Evolutionary conservation across 2,888 invertebrate genomes (phyloP).

Genomic region (Pachycephus smyrnensis): DNA sequence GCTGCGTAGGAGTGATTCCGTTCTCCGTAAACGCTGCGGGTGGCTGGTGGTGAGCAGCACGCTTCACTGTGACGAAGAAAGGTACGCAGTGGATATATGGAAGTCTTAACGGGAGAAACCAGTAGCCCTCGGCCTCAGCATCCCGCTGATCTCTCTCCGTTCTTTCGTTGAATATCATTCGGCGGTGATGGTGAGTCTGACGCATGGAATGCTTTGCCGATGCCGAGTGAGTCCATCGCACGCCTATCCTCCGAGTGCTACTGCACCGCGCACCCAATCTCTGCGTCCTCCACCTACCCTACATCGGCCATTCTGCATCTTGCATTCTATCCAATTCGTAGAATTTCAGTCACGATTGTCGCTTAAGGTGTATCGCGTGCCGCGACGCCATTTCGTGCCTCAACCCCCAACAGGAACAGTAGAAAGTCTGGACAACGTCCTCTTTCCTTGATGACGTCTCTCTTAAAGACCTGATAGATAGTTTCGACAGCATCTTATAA

Average conservation of each 20-base stretch:
- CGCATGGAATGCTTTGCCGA: constrained; percentile 61
- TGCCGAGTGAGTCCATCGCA: constrained; percentile 34
- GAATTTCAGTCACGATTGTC: not conserved
- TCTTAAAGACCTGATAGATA: not conserved
- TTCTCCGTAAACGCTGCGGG: constrained; percentile 1
- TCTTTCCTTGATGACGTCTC: not conserved
- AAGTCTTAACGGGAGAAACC: constrained; percentile 46
- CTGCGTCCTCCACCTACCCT: not conserved
- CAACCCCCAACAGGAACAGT: not conserved
- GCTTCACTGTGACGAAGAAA: constrained; percentile 2
- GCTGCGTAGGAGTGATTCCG: not conserved
- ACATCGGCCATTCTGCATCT: not conserved
- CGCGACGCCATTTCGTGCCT: not conserved
- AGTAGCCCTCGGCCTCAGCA: constrained; percentile 57
- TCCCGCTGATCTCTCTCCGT: constrained; percentile 60
- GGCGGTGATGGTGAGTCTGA: constrained; percentile 44
- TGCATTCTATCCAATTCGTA: not conserved
- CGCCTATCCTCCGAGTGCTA: not conserved
- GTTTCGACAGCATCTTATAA: not conserved
- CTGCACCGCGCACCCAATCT: not conserved
- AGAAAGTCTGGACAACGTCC: not conserved
- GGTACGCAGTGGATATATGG: not conserved
- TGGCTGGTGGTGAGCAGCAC: not conserved
- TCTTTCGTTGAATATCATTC: constrained; percentile 30
- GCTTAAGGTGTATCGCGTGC: not conserved